phyloP scores from a whole-genome alignment of 1,140 invertebrate genomes.

The Saccostrea glomerata region DNA sequence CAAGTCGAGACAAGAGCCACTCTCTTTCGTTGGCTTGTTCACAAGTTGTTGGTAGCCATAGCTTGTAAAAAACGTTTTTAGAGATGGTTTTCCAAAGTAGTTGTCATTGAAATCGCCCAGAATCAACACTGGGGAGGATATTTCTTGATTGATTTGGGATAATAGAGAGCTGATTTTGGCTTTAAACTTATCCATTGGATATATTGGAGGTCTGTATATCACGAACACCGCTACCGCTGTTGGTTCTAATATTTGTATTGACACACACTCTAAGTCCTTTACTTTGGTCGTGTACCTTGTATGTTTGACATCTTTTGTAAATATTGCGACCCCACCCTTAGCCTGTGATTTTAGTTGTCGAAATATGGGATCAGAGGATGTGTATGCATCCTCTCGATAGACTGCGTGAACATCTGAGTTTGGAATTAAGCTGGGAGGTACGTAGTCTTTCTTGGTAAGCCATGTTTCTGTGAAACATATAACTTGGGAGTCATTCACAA shows the following conservation, averaged over 20 bases:
- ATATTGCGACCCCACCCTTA: not conserved
- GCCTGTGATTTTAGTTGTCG: not conserved
- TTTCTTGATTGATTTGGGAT: not conserved
- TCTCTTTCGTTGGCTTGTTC: not conserved
- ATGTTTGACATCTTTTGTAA: not conserved
- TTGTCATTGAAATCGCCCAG: not conserved
- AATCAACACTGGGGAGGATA: not conserved
- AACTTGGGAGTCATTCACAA: not conserved
- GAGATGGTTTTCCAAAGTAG: not conserved
- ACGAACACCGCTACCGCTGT: not conserved
- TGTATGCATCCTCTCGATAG: not conserved
- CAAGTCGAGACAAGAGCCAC: not conserved
- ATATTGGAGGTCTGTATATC: not conserved
- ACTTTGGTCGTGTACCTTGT: not conserved
- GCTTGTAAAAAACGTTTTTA: not conserved
- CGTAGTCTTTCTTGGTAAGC: not conserved
- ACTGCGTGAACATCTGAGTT: not conserved
- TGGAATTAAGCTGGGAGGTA: not conserved
- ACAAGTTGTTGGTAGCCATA: not conserved
- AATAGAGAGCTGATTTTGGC: not conserved
- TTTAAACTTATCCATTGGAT: not conserved
- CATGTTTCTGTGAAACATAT: slow-evolving; percentile 44
- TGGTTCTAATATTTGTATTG: not conserved
- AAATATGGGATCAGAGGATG: not conserved
- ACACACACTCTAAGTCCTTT: not conserved